Evolutionary conservation across 2,113 vertebrate species (phyloP), one percentile per base, ranked within the genome.

Genomic region (Hipposideros armiger): DNA sequence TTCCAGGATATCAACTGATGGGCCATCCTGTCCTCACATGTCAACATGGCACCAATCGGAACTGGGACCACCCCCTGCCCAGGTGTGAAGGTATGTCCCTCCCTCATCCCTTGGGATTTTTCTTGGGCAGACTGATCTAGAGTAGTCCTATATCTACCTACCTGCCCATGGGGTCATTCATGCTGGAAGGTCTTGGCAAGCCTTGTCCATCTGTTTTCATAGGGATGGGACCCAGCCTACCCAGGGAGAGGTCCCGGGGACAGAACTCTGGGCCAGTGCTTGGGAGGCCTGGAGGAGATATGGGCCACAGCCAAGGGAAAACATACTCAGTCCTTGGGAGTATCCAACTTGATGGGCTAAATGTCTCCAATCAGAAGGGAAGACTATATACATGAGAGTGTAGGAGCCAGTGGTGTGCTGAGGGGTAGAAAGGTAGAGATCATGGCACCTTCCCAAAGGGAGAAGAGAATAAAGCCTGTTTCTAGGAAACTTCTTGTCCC

Each of bases 61-160:
- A 99, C 98, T 99, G 99, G 99, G 99, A 99, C 98, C 99, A 99
- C 87, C 99, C 99, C 0, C 97, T 99, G 97, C 99, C 99, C 97
- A 99, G 98, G 96, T 99, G 99, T 98, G 99, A 99, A 99, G 99
- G 99, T 99, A 99, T 0, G 98, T 89, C 69, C 76, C 92, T 90
- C 82, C 58, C 52, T 89, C 24, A 28, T 36, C 47, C 66, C 28
- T 56, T 14, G 16, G 47, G 36, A 50, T 67, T 77, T 81, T 62
- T 93, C 17, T 36, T 42, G 47, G 45, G 40, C 72, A 84, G 26
- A n/a, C 10, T n/a, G 30, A 54, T n/a, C 22, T 47, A 13, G 16
- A 83, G 64, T 36, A 74, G 60, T 58, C 90, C 83, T 11, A 8
- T 42, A 8, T 69, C 56, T 69, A 22, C 16, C 16, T 69, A 22